Evolutionary conservation across 1,140 invertebrate genomes (phyloP), one percentile per base, ranked within the genome.

Genomic region (Danaus plexippus): DNA sequence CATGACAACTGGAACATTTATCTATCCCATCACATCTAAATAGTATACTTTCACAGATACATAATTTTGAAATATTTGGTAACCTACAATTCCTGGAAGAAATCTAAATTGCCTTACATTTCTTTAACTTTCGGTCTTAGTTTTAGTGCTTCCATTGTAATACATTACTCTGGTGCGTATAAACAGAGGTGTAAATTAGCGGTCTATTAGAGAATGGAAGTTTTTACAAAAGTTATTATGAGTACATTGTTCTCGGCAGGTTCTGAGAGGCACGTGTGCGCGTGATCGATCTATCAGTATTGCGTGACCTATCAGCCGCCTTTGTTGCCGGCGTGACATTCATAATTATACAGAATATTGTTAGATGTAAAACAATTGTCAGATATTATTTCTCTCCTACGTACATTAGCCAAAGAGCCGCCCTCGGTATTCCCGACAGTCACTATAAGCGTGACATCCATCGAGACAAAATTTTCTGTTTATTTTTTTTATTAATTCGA

Each of bases 241-340:
- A 32, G 59, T 52, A 46, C 43, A 59, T 56, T 48, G 48, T 48
- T 52, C 54, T 54, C 42, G 18, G 18, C 45, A 44, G 61, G 57
- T 61, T 58, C 54, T 64, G 56, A 50, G 47, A 66, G 61, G 66
- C 69, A 71, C 66, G 71, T 73, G 69, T 68, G 69, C 64, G 61
- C 63, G 71, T 69, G 73, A 75, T 74, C 64, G 68, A 74, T 75
- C 61, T 73, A 69, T 71, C 64, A 60, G 47, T 63, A 48, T 75
- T 73, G 72, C 80, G 80, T 84, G 80, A 81, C 73, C 73, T 78
- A 78, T 76, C 75, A 67, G 47, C 63, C 57, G 63, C 50, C 67
- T 72, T 74, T 71, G 68, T 75, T 73, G 55, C 59, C 57, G 64
- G 66, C 75, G 64, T 81, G 78, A 79, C 74, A 80, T 74, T 75